Percentiles rank a stretch among this genome's conserved stretches.
Evolutionary conservation across 37 sponge, comb jelly and placozoan species (phyloP).

Genomic region (Diacarnus erythraeanus): DNA sequence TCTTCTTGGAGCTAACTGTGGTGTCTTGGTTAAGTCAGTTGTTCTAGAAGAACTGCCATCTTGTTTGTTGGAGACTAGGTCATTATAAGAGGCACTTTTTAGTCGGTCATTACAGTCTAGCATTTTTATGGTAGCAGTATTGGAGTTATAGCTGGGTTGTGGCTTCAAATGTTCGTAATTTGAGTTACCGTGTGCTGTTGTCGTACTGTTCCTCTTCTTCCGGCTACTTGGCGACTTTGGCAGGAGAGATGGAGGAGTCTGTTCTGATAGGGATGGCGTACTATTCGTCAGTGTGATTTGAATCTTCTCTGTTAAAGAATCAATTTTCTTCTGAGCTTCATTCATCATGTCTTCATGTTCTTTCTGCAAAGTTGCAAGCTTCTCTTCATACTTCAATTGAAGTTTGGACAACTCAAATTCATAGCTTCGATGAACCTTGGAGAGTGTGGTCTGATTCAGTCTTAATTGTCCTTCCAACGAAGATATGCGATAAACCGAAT

Average conservation of each 20-base stretch:
- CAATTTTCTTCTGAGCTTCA: not conserved
- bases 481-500: constrained; percentile 41
- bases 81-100: constrained; percentile 36
- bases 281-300: too few species aligned
- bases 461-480: constrained; percentile 56
- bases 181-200: not conserved
- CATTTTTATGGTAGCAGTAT: too few species aligned
- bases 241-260: not conserved
- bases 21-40: not conserved
- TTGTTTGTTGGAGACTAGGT: not conserved
- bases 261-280: too few species aligned
- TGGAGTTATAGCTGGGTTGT: not conserved
- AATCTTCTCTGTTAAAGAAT: not conserved
- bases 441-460: constrained; percentile 44
- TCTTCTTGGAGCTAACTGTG: not conserved
- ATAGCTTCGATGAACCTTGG: constrained; percentile 13
- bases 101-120: not conserved
- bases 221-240: not conserved
- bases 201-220: not conserved
- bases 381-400: constrained; percentile 9
- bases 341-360: not conserved
- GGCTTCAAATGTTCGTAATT: not conserved
- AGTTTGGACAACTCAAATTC: constrained; percentile 19
- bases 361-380: not conserved
- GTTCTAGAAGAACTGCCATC: not conserved